Evolutionary conservation across 2,113 vertebrate species (phyloP).

Genomic region (Athene noctua): DNA sequence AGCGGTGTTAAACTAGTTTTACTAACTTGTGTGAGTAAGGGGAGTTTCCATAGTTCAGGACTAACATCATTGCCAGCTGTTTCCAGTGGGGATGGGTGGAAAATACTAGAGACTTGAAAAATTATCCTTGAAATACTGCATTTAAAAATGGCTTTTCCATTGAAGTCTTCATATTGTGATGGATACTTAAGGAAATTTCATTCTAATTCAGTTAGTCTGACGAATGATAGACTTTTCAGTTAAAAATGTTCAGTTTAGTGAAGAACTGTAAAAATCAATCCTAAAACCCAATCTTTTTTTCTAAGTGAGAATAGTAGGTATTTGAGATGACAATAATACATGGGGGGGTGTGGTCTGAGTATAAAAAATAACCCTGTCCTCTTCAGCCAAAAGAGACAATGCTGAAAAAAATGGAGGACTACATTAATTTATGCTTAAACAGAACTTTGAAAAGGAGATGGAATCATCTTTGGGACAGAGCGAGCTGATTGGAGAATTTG

Average conservation of each 20-base stretch:
- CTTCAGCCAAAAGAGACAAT: background rate
- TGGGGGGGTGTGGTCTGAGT: background rate
- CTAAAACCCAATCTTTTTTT: background rate
- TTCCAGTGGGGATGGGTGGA: background rate
- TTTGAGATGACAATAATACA: background rate
- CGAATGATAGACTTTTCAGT: background rate
- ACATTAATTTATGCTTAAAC: background rate
- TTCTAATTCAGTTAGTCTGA: background rate
- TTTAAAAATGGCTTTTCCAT: background rate
- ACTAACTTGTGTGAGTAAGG: background rate
- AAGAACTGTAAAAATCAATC: background rate
- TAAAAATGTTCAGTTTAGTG: background rate
- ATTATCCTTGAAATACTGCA: background rate
- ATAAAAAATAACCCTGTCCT: background rate
- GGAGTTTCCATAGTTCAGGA: background rate
- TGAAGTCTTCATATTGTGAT: background rate
- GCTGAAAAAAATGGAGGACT: background rate
- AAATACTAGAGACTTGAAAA: background rate
- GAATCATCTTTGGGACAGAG: background rate
- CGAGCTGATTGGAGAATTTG: slow-evolving; percentile 74
- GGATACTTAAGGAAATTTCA: background rate
- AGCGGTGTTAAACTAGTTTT: background rate
- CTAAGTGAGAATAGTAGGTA: background rate
- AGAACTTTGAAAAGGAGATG: slow-evolving; percentile 45
- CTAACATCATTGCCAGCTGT: background rate